phyloP scores from a whole-genome alignment of 1,140 invertebrate genomes.

The Daktulosphaira vitifoliae region DNA sequence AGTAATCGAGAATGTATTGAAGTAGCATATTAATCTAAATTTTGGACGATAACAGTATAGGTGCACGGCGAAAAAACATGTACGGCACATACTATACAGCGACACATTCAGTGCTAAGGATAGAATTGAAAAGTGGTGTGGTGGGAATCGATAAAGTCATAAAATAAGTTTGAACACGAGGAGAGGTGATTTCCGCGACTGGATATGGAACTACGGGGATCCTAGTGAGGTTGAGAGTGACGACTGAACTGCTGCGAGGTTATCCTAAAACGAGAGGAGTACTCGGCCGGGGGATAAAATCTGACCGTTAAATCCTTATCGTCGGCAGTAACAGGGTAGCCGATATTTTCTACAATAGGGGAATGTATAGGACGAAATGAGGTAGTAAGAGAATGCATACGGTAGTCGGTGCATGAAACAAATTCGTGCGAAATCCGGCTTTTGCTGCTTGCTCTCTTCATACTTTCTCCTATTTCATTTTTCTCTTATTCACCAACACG shows the following conservation, averaged over 20 bases:
- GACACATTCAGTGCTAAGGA: background rate
- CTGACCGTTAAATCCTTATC: conserved; percentile 29
- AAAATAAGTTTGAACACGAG: conserved; percentile 21
- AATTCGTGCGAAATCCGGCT: conserved; percentile 27
- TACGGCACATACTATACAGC: too few species aligned
- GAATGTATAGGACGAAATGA: background rate
- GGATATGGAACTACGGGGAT: too few species aligned
- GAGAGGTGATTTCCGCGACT: background rate
- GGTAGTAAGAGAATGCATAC: background rate
- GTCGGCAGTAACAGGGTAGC: background rate
- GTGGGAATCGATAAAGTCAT: conserved; percentile 30
- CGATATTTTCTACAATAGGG: too few species aligned
- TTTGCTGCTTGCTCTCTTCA: background rate
- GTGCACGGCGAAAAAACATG: too few species aligned
- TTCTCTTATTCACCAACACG: background rate
- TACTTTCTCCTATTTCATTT: background rate
- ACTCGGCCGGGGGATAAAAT: conserved; percentile 4
- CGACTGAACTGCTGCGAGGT: background rate
- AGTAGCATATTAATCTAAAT: background rate
- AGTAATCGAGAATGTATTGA: conserved; percentile 23
- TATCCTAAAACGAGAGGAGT: background rate
- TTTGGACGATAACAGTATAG: background rate
- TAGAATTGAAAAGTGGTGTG: background rate
- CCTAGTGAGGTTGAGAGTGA: too few species aligned
- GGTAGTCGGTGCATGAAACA: conserved; percentile 11